Base-by-base conservation (phyloP, 2,113 vertebrate species). In the Amia ocellicauda region DNA sequence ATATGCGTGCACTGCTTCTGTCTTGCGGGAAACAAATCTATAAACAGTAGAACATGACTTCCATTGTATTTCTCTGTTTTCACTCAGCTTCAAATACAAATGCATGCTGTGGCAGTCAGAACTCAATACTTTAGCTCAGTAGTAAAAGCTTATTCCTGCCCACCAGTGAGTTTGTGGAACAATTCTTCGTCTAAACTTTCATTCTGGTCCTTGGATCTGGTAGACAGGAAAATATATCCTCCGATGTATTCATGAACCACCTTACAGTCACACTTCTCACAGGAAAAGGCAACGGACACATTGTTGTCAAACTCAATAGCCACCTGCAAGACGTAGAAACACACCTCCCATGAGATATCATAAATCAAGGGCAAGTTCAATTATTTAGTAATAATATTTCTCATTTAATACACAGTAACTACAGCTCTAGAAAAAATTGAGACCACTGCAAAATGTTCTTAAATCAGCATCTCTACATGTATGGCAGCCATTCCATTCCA, bases 211-310 rank as follows among this genome's bases (percentile, higher is more conserved):
- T 98, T 99, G 63, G 95, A 94, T 56, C 97, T 89, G 0, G 96
- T 99, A 19, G 97, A 99, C 64, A 99, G 71, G 87, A 99, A 99
- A 75, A 99, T 99, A 80, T 99, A 99, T 26, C 97, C 97, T 0
- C 97, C 97, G 0, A 99, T 99, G 61, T 92, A 97, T 70, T 99
- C 96, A 0, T 99, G 97, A 31, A 99, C 92, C 10, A 94, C 82
- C 76, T 98, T 98, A 83, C 97, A 98, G 77, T 96, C 92, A 7
- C 94, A 96, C 13, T 93, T 95, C 64, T 86, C 73, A 58, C 95
- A 97, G 0, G 87, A 89, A 79, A 99, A 99, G 0, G 95, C 96
- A 0, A 96, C 90, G 2, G 75, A 87, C 62, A 99, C 89, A 0
- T 90, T 93, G 70, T 97, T 91, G 78, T 99, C 97, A 68, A 99